Evolutionary conservation across 2,888 invertebrate genomes (phyloP), one percentile per base, ranked within the genome.

Genomic region (Alcis repandata): DNA sequence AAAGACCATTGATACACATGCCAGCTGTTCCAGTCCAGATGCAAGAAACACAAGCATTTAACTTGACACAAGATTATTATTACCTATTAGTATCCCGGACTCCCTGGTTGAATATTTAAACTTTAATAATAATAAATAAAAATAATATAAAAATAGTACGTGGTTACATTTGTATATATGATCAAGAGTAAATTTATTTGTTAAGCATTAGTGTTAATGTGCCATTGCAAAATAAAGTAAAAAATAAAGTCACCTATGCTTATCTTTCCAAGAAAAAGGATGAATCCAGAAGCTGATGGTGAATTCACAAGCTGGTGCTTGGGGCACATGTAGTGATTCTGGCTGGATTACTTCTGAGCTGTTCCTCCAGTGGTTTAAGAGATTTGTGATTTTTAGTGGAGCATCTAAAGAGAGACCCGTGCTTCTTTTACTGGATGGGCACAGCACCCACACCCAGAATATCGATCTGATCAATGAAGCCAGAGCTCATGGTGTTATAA

Each of bases 211-310:
- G n/a, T n/a, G n/a, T n/a, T n/a, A n/a, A n/a, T n/a, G n/a, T n/a
- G n/a, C n/a, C n/a, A n/a, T n/a, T n/a, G n/a, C n/a, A n/a, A n/a
- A n/a, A n/a, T n/a, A n/a, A n/a, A n/a, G n/a, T n/a, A n/a, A n/a
- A n/a, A n/a, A n/a, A n/a, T n/a, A n/a, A n/a, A n/a, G 36, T 9
- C 36, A 36, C 36, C 36, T 36, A 36, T 36, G 36, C 36, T 36
- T 36, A 36, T 36, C 36, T 36, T 36, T 36, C 36, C 36, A 36
- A 36, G 36, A 36, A 36, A 36, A 36, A 36, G 36, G 36, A 36
- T 27, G 27, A 36, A 36, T 36, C 36, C 36, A 36, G 36, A n/a
- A 36, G 36, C 36, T 36, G 36, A 36, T 36, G 36, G 36, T 36
- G 36, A 36, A 36, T 36, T 36, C 36, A 36, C 36, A 36, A 36